phyloP scores from a whole-genome alignment of 30 jellyfish, hydroid and myxozoan genomes.

The Turritopsis rubra region DNA sequence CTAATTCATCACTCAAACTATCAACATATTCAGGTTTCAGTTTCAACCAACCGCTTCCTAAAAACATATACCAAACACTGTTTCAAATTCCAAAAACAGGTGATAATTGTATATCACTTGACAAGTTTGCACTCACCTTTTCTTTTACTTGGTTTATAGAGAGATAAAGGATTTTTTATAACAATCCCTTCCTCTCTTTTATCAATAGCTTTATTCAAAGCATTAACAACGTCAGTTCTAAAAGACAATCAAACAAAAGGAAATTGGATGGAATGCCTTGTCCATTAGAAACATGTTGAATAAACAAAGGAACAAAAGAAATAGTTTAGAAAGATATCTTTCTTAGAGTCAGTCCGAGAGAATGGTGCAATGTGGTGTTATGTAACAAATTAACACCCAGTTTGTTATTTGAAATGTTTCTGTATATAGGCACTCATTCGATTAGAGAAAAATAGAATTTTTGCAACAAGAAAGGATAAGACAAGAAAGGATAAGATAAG shows the following conservation, averaged over 20 bases:
- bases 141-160: constrained; percentile 72
- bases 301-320: not conserved
- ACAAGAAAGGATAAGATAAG: too few species aligned
- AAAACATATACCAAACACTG: too few species aligned
- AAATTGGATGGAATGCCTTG: not conserved
- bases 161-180: constrained; percentile 59
- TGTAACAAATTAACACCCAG: too few species aligned
- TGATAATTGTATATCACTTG: not conserved
- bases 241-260: not conserved
- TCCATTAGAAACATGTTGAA: not conserved
- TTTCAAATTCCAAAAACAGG: not conserved
- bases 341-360: too few species aligned
- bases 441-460: too few species aligned
- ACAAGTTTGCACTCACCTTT: constrained; percentile 45
- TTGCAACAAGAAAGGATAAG: too few species aligned
- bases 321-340: not conserved
- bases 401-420: too few species aligned
- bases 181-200: constrained; percentile 87
- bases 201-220: constrained; percentile 72
- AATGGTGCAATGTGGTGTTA: too few species aligned
- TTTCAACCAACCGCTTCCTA: constrained; percentile 92
- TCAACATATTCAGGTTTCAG: constrained; percentile 86
- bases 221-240: constrained; percentile 60
- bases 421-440: too few species aligned
- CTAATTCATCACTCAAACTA: constrained; percentile 75